These are phyloP conservation scores for Polyploca ridens DNA, from an alignment of 2,888 invertebrate genomes.

Conservation along the genomic window DNA sequence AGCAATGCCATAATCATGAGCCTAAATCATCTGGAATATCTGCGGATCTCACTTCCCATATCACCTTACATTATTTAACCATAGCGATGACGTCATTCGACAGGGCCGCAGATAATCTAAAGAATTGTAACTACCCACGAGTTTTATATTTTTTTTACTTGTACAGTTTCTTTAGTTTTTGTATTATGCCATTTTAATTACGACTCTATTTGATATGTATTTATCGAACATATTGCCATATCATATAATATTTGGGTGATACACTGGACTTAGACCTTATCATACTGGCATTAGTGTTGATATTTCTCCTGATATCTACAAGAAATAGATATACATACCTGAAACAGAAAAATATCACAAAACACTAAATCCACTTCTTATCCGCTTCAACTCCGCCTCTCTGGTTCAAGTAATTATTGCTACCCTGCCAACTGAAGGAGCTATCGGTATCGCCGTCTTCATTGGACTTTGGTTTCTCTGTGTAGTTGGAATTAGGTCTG, in stretches of 20 bases:
- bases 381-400: constrained; percentile 29
- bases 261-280: constrained; percentile 2
- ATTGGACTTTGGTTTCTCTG: constrained; percentile 43
- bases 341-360: too few species aligned
- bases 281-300: neutral
- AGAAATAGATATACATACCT: constrained; percentile 1
- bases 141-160: too few species aligned
- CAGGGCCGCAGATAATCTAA: too few species aligned
- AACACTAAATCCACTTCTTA: constrained; percentile 36
- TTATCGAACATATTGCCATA: neutral
- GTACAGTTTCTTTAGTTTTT: too few species aligned
- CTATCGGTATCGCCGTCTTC: constrained; percentile 77
- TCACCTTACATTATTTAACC: too few species aligned
- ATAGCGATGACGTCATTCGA: too few species aligned
- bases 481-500: constrained; percentile 45
- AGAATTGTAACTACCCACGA: too few species aligned
- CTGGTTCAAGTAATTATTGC: constrained; percentile 51
- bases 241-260: neutral
- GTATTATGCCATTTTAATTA: too few species aligned
- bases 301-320: neutral
- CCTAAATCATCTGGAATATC: too few species aligned
- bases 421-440: constrained; percentile 78
- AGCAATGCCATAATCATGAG: too few species aligned
- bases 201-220: neutral
- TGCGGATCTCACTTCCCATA: too few species aligned